These are phyloP conservation scores for Aphis craccivora DNA, from an alignment of 1,140 invertebrate species.

Conservation along the genomic window DNA sequence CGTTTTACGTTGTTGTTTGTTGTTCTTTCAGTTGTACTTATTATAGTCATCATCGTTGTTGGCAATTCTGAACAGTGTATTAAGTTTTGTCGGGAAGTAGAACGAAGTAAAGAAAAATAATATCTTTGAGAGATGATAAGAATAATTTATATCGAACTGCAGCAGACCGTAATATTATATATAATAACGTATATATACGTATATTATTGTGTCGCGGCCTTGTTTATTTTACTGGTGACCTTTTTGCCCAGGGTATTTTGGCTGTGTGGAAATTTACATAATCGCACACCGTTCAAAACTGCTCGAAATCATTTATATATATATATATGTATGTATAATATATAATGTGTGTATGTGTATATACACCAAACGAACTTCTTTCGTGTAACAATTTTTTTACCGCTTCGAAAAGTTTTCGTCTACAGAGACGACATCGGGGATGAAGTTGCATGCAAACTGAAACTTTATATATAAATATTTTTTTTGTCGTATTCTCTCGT, in stretches of 20 bases:
- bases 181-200: background rate
- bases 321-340: background rate
- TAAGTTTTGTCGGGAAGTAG: background rate
- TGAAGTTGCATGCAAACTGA: background rate
- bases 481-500: background rate
- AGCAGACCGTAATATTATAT: conserved; percentile 5
- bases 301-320: background rate
- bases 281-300: conserved; percentile 61
- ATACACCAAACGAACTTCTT: background rate
- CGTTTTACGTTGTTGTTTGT: background rate
- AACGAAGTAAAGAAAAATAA: conserved; percentile 15
- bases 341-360: background rate
- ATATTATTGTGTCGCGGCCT: conserved; percentile 10
- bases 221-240: conserved; percentile 52
- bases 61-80: background rate
- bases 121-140: conserved; percentile 12
- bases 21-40: background rate
- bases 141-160: conserved; percentile 53
- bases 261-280: conserved; percentile 24
- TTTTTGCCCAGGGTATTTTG: conserved; percentile 26
- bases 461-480: background rate
- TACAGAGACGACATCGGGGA: background rate
- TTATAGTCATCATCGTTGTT: background rate
- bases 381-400: background rate
- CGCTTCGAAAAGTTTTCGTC: background rate